Percentiles rank a stretch among this genome's conserved stretches.
Evolutionary conservation across 2,888 invertebrate genomes (phyloP).

Genomic region (Synergus itoensis): DNA sequence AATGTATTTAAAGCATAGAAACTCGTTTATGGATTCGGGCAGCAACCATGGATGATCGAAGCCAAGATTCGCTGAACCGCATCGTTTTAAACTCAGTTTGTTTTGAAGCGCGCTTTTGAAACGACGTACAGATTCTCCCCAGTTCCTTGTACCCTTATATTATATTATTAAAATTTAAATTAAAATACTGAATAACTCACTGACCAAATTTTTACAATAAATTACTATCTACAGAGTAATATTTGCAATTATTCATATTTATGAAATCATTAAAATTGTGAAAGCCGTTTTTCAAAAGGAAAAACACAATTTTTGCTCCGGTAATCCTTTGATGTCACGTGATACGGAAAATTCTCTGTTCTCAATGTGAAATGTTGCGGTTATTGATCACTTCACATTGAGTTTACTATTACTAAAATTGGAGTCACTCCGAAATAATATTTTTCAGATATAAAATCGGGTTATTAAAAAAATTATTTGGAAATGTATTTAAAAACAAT

Average conservation of each 20-base stretch:
- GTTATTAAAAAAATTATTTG: neutral
- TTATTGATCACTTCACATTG: neutral
- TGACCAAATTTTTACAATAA: neutral
- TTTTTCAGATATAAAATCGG: neutral
- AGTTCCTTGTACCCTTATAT: neutral
- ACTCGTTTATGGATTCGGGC: too few species aligned
- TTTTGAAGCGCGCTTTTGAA: slow-evolving; percentile 62
- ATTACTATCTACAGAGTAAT: neutral
- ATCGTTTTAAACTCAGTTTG: slow-evolving; percentile 63
- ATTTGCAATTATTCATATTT: neutral
- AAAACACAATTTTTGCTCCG: neutral
- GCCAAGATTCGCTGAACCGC: slow-evolving; percentile 39
- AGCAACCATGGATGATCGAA: neutral
- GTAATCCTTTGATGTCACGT: neutral
- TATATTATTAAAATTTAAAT: neutral
- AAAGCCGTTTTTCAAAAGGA: neutral
- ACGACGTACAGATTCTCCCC: slow-evolving; percentile 56
- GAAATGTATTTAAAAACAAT: neutral
- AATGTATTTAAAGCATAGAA: neutral
- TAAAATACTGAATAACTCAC: neutral
- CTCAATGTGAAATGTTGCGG: slow-evolving; percentile 16
- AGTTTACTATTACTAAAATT: neutral
- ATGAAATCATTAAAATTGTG: neutral
- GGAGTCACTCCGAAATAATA: neutral
- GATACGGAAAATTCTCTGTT: neutral